phyloP scores from a whole-genome alignment of 2,797 vertebrate genomes.

The Lophius americanus region DNA sequence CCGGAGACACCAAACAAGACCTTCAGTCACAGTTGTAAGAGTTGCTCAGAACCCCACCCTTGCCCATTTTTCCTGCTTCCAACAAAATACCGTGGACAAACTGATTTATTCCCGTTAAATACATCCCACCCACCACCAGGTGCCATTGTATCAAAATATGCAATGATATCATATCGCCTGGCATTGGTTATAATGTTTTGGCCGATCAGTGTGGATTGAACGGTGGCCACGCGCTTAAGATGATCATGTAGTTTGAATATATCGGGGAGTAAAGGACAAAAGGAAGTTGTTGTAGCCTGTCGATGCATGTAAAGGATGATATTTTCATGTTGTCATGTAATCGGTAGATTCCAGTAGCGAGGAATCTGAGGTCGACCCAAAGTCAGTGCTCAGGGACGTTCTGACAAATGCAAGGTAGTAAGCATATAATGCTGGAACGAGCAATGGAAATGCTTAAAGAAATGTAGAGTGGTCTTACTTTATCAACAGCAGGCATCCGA shows the following conservation, averaged over 20 bases:
- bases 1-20: too few relatives aligned
- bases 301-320: conserved; percentile 4
- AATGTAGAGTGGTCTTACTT: background rate
- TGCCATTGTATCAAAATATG: too few relatives aligned
- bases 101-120: too few relatives aligned
- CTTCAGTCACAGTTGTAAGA: too few relatives aligned
- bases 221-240: conserved; percentile 12
- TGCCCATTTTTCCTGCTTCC: too few relatives aligned
- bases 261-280: background rate
- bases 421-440: conserved; percentile 9
- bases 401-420: conserved; percentile 58
- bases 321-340: conserved; percentile 26
- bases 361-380: conserved; percentile 50
- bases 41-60: too few relatives aligned
- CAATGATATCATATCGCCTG: too few relatives aligned
- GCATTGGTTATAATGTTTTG: too few relatives aligned
- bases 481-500: conserved; percentile 41
- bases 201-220: background rate
- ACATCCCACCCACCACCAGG: too few relatives aligned
- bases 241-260: conserved; percentile 10
- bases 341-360: conserved; percentile 20
- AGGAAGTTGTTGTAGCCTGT: too few relatives aligned
- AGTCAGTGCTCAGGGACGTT: conserved; percentile 72
- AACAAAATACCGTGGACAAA: too few relatives aligned
- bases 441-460: conserved; percentile 1